These are phyloP conservation scores for Latrodectus elegans DNA, from an alignment of 2,888 invertebrate genomes.

Conservation along the genomic window DNA sequence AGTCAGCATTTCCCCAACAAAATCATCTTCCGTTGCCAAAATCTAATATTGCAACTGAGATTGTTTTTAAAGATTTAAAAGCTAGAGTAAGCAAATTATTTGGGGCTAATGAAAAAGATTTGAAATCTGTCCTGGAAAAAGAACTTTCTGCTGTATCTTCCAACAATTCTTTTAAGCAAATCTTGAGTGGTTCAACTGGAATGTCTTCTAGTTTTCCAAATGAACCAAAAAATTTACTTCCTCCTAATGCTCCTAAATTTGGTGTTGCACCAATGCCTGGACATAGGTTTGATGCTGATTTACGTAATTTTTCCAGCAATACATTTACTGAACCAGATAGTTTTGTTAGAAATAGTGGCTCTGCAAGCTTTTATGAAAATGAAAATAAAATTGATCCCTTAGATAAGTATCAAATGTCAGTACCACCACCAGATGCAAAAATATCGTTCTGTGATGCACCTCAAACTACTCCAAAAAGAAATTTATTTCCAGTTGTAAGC, in stretches of 20 bases:
- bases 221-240: not conserved
- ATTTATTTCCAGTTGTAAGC: constrained; percentile 52
- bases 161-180: not conserved
- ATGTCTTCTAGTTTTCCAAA: not conserved
- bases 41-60: constrained; percentile 14
- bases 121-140: not conserved
- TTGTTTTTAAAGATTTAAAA: constrained; percentile 50
- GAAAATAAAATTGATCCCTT: too few relatives aligned
- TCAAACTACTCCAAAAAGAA: constrained; percentile 13
- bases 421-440: constrained; percentile 57
- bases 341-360: too few relatives aligned
- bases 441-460: constrained; percentile 49
- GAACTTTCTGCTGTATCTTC: not conserved
- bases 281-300: not conserved
- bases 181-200: too few relatives aligned
- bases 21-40: not conserved
- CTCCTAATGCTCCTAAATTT: not conserved
- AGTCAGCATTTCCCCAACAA: not conserved
- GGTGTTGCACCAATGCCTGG: not conserved
- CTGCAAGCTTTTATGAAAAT: too few relatives aligned
- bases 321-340: too few relatives aligned
- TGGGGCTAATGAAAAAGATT: constrained; percentile 34
- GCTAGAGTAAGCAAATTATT: constrained; percentile 55
- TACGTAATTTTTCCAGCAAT: not conserved
- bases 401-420: not conserved